A percentile compares a stretch with the other conserved stretches of the same genome.
These are phyloP conservation scores for Neolamprologus ventralis DNA, from an alignment of 2,113 vertebrate species.

Conservation along the genomic window DNA sequence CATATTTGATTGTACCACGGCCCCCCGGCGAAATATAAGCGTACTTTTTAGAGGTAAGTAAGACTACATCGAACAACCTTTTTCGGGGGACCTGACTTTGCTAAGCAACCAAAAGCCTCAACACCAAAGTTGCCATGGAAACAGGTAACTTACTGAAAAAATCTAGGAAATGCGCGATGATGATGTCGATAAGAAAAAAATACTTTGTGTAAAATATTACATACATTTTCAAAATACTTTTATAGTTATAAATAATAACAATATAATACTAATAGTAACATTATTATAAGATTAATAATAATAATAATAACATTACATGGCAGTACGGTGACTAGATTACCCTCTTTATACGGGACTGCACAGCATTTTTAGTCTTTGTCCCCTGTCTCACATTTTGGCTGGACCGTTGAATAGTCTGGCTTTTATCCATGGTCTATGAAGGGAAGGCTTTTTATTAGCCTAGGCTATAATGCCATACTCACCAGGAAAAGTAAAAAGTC, in stretches of 20 bases:
- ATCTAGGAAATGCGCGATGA: background rate
- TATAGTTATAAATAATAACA: background rate
- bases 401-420: background rate
- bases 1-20: background rate
- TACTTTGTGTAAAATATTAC: background rate
- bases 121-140: constrained; percentile 29
- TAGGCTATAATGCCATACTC: rapidly evolving
- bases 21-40: background rate
- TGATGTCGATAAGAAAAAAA: background rate
- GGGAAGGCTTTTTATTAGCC: background rate
- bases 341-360: background rate
- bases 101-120: background rate
- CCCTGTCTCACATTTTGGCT: background rate
- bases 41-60: background rate
- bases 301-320: background rate
- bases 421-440: background rate
- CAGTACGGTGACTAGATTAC: rapidly evolving
- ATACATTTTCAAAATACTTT: background rate
- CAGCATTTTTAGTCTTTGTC: background rate
- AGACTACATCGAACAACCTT: background rate
- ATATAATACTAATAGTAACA: background rate
- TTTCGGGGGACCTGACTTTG: background rate
- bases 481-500: background rate
- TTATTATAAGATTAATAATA: background rate
- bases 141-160: background rate